phyloP scores from a whole-genome alignment of 2,113 vertebrate species.

The Pseudopipra pipra region DNA sequence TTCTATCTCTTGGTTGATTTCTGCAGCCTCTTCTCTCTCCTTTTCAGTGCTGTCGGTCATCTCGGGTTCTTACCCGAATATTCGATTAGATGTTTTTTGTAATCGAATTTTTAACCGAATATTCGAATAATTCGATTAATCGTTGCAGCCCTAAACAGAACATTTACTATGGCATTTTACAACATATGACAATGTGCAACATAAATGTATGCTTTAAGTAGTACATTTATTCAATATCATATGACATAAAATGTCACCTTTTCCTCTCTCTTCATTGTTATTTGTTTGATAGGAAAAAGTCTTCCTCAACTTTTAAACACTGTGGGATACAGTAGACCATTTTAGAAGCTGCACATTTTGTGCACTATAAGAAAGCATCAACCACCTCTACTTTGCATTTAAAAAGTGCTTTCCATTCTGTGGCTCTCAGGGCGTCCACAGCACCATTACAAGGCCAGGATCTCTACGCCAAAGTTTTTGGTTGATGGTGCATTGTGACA shows the following conservation, averaged over 20 bases:
- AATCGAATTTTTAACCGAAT: slow-evolving; percentile 62
- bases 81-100: slow-evolving; percentile 44
- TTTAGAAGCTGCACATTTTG: not conserved
- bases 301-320: not conserved
- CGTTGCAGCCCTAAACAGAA: slow-evolving; percentile 70
- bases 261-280: not conserved
- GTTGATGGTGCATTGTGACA: not conserved
- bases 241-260: slow-evolving; percentile 67
- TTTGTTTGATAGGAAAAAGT: not conserved
- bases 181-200: slow-evolving; percentile 64
- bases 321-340: not conserved
- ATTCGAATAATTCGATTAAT: slow-evolving; percentile 68
- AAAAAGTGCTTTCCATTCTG: not conserved
- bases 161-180: slow-evolving; percentile 68
- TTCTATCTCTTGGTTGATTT: slow-evolving; percentile 60
- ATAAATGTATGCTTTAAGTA: slow-evolving; percentile 40
- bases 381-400: not conserved
- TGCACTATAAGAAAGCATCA: not conserved
- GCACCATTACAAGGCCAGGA: not conserved
- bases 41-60: slow-evolving; percentile 64
- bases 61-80: slow-evolving; percentile 68
- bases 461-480: not conserved
- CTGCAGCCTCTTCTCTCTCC: slow-evolving; percentile 65
- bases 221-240: slow-evolving; percentile 23
- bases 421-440: not conserved